Base-by-base conservation (phyloP, 2,797 vertebrate genomes). In the Melanogrammus aeglefinus region DNA sequence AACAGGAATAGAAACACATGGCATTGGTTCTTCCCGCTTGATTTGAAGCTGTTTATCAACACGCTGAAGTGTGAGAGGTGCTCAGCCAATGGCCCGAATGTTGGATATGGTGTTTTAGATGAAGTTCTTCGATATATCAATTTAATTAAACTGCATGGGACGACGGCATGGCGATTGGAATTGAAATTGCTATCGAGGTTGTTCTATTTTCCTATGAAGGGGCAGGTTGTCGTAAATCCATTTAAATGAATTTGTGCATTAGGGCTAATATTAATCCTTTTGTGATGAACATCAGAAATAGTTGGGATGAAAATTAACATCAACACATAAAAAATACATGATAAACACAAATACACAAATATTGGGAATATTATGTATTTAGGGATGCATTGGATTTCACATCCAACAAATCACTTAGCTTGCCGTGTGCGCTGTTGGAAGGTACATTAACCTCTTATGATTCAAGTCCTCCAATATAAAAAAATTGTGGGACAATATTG, bases 1-100 rank as follows among this genome's bases (percentile, higher is more conserved):
- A 80, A 75, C 76, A 82, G 76, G 71, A 24, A 79, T 76, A 77
- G 82, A 88, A 85, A 78, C 77, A 79, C 86, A 84, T 86, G 74
- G 80, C 66, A 73, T 1, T 16, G 57, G 21, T 27, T 13, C 63
- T 12, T 27, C n/a, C 63, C 24, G 24, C 63, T 27, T 69, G 63
- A 69, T 63, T 63, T 63, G n/a, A 69, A 27, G 63, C 63, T 69
- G 63, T 69, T 69, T 69, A 69, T 69, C 63, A 69, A 69, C 63
- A 27, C 8, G 4, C 24, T 69, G 24, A 69, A 69, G 63, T 69
- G 63, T 27, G n/a, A 27, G 63, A 27, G 63, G 63, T 69, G 63
- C n/a, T 27, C n/a, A 24, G 57, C 57, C n/a, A 9, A 16, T 63
- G 57, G 57, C 57, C 6, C 57, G 9, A 8, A 8, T 69, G 63